Evolutionary conservation across 2,113 vertebrate species (phyloP), one percentile per base, ranked within the genome.

Genomic region (Hydrolagus affinis): DNA sequence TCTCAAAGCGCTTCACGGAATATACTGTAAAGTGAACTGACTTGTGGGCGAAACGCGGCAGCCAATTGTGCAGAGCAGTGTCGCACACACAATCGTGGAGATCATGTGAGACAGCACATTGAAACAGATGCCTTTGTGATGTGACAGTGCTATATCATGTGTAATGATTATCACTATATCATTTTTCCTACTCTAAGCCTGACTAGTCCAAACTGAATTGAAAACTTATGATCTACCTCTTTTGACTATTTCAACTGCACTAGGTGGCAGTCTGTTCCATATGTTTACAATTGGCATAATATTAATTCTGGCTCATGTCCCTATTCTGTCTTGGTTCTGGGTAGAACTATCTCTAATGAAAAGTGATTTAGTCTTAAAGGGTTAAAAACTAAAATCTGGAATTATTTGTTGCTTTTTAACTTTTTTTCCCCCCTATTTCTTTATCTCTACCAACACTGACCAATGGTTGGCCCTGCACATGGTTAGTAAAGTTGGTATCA

Each of bases 211-310:
- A 19, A 23, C 30, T 21, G 30, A 57, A 2, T 76, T 19, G 23
- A 19, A 28, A 21, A 64, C 64, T 80, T 12, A 80, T 83, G 25
- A 80, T 83, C 78, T 17, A 28, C 4, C 30, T 80, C 25, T 66
- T 60, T 77, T 66, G 60, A 83, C 28, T 83, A 64, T 25, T 68
- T 64, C 25, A 32, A 11, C 32, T 75, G 32, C 78, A 83, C 62
- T 83, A 83, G 78, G 8, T 83, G 78, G 62, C 78, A 83, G 60
- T 66, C 78, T 83, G 62, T 14, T 83, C 60, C 44, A 44, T 68
- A 21, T 83, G 62, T 68, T 83, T 44, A 44, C 44, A 44, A 44
- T 44, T 3, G 44, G 44, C 44, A 44, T 44, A 6, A 23, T 64
- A 23, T 25, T 15, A 8, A 9, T 77, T 57, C 70, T 77, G 56